Evolutionary conservation across 2,888 invertebrate genomes (phyloP).

Genomic region (Drosophila subquinaria): DNA sequence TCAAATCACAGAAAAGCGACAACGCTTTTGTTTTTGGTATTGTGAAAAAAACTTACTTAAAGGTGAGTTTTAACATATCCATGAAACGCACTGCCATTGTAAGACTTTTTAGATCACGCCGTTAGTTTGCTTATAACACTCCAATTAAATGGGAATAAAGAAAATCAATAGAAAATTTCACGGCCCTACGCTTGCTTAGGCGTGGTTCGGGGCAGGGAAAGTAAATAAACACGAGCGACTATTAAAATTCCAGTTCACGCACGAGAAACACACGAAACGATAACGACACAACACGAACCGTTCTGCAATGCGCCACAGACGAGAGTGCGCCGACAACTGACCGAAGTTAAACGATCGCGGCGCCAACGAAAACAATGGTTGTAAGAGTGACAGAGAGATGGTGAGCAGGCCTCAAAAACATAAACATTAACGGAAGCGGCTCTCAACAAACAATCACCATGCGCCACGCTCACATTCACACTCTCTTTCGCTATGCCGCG

Average conservation of each 20-base stretch:
- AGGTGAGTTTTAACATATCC: conserved; percentile 81
- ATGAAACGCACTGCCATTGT: conserved; percentile 73
- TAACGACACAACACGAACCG: conserved; percentile 14
- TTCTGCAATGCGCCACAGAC: conserved; percentile 24
- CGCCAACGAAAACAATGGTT: conserved; percentile 17
- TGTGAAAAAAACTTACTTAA: conserved; percentile 76
- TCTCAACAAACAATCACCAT: conserved; percentile 20
- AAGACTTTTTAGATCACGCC: neutral
- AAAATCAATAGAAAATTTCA: conserved; percentile 24
- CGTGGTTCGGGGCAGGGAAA: conserved; percentile 40
- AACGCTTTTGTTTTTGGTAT: conserved; percentile 14
- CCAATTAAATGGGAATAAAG: conserved; percentile 13
- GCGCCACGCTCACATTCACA: neutral
- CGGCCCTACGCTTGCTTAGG: conserved; percentile 27
- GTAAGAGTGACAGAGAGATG: neutral
- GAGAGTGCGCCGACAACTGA: conserved; percentile 60
- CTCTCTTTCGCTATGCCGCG: conserved; percentile 1
- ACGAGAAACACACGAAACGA: neutral
- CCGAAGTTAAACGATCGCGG: conserved; percentile 43
- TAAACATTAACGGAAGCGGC: conserved; percentile 33
- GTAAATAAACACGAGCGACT: conserved; percentile 18
- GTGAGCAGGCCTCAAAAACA: conserved; percentile 16
- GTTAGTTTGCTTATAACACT: conserved; percentile 6
- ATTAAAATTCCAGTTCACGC: conserved; percentile 15
- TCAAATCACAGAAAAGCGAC: conserved; percentile 34